Evolutionary conservation across 2,113 vertebrate species (phyloP).

Genomic region (Pagrus major): DNA sequence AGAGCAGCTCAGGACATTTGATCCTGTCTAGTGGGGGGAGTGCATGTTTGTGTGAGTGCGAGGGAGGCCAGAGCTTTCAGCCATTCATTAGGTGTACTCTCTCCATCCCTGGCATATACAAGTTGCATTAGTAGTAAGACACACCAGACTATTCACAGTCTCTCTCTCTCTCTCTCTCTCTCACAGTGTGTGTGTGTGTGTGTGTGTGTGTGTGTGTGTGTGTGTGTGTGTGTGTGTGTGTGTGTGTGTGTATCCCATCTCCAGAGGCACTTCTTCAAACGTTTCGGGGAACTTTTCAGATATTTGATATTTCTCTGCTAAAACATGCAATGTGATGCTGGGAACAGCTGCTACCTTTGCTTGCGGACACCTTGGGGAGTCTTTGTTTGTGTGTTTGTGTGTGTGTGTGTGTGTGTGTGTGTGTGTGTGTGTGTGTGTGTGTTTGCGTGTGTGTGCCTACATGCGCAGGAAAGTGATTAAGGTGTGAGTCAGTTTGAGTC

Average conservation of each 20-base stretch:
- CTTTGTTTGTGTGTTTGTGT: constrained; percentile 47
- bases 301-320: constrained; percentile 76
- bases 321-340: constrained; percentile 58
- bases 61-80: constrained; percentile 19
- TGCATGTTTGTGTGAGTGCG: background rate
- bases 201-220: constrained; percentile 1
- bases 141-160: constrained; percentile 18
- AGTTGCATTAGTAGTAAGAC: constrained; percentile 21
- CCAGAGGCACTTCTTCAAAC: constrained; percentile 44
- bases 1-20: constrained; percentile 39
- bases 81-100: constrained; percentile 25
- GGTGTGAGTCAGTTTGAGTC: constrained; percentile 68
- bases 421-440: constrained; percentile 10
- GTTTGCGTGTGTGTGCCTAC: constrained; percentile 15
- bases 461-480: constrained; percentile 35
- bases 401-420: constrained; percentile 17
- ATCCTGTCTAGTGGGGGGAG: background rate
- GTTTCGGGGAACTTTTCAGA: constrained; percentile 74
- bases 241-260: constrained; percentile 21
- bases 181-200: background rate
- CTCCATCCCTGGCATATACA: constrained; percentile 15
- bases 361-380: constrained; percentile 51
- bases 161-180: background rate
- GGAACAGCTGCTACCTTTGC: constrained; percentile 65
- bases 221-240: constrained; percentile 5